Evolutionary conservation across 1,140 invertebrate genomes (phyloP).

Genomic region (Propsilocerus akamusi): DNA sequence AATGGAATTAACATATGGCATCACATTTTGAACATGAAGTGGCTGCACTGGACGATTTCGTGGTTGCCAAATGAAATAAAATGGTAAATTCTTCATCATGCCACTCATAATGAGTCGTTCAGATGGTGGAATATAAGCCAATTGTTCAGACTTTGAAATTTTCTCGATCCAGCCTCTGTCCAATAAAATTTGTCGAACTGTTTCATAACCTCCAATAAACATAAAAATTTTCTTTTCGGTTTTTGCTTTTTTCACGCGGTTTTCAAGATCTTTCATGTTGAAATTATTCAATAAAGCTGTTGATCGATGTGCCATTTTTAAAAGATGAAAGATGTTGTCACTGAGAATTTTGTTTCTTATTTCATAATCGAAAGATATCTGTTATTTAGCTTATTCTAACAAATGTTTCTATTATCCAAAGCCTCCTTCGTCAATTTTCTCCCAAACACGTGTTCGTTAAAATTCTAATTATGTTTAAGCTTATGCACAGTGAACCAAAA

Average conservation of each 20-base stretch:
- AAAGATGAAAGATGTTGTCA: too few relatives aligned
- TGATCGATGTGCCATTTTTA: too few relatives aligned
- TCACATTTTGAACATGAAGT: slow-evolving; percentile 20
- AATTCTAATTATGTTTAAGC: too few relatives aligned
- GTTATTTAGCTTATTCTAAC: too few relatives aligned
- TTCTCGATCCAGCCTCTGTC: slow-evolving; percentile 41
- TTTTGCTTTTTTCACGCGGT: not conserved
- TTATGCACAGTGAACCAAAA: too few relatives aligned
- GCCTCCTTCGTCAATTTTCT: too few relatives aligned
- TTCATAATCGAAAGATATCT: too few relatives aligned
- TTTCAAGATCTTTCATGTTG: not conserved
- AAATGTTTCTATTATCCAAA: too few relatives aligned
- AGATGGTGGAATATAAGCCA: not conserved
- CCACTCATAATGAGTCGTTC: slow-evolving; percentile 28
- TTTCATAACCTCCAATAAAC: slow-evolving; percentile 8
- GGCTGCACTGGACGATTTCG: slow-evolving; percentile 20
- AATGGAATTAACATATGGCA: slow-evolving; percentile 29
- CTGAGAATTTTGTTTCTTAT: too few relatives aligned
- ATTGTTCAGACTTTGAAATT: slow-evolving; percentile 11
- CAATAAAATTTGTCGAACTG: slow-evolving; percentile 28
- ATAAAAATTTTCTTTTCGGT: not conserved
- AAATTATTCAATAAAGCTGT: too few relatives aligned
- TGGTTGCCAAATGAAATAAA: slow-evolving; percentile 36
- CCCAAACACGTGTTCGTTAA: too few relatives aligned
- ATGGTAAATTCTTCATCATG: slow-evolving; percentile 29